Evolutionary conservation across 1,140 invertebrate species (phyloP), one percentile per base, ranked within the genome.

Genomic region (Luehdorfia chinensis): DNA sequence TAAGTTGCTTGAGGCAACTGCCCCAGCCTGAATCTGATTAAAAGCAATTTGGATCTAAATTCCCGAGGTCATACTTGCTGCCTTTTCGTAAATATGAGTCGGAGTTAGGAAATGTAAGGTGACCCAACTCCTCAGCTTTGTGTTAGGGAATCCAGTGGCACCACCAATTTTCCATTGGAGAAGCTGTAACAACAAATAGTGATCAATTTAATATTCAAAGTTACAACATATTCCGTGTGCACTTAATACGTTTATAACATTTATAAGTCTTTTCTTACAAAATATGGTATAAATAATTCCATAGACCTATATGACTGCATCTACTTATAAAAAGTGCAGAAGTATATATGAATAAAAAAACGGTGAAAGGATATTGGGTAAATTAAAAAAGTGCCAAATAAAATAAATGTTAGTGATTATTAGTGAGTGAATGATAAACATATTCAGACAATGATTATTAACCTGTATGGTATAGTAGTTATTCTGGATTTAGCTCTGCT

Each of bases 141-240:
- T 69, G 87, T 72, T 85, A 88, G 69, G 87, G 86, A 75, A 87
- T 87, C 86, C 86, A 88, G 32, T 79, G 81, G 84, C 84, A 87
- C 86, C 84, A 88, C 87, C 83, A 88, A 67, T 86, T 88, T 83
- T 87, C 84, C 72, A 78, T 86, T 77, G 67, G 84, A 81, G 87
- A 80, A 79, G 77, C 87, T 88, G 73, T 30, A 87, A 87, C 74
- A 77, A 86, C 54, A 15, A 44, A 69, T n/a, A n/a, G n/a, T n/a
- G n/a, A n/a, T n/a, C n/a, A n/a, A n/a, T n/a, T n/a, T n/a, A 64
- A 59, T 14, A 37, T 37, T 50, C 25, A 27, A 11, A 12, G 28
- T 9, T 31, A 12, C n/a, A n/a, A n/a, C n/a, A n/a, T n/a, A n/a
- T n/a, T n/a, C n/a, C n/a, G n/a, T n/a, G n/a, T n/a, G n/a, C n/a